Conservation (phyloP, 2,113 vertebrate species). For the Illadopsis cleaveri region DNA sequence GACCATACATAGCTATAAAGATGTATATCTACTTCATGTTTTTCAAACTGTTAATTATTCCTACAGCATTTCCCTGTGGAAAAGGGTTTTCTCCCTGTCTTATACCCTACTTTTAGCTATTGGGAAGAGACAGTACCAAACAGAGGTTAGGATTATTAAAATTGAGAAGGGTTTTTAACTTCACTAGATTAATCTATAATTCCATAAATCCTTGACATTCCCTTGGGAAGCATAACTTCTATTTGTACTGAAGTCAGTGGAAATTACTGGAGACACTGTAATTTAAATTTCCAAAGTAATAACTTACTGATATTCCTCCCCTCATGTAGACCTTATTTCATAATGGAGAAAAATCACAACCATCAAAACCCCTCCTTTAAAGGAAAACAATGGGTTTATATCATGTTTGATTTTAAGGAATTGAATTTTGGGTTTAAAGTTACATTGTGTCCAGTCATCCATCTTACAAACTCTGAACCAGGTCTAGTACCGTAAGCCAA, state of each 20-base stretch:
- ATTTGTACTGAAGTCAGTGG: not conserved
- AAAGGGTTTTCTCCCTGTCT: not conserved
- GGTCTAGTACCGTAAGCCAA: not conserved
- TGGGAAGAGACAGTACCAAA: not conserved
- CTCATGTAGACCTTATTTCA: not conserved
- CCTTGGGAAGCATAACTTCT: not conserved
- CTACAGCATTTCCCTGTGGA: not conserved
- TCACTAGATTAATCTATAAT: not conserved
- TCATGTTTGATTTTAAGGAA: not conserved
- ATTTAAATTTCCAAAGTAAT: not conserved
- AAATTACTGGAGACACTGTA: not conserved
- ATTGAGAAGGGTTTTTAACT: not conserved
- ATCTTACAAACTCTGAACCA: not conserved
- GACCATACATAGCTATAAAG: not conserved
- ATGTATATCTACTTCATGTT: not conserved
- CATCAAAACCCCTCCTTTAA: not conserved
- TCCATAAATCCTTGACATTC: not conserved
- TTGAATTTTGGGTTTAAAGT: not conserved
- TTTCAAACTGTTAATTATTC: not conserved
- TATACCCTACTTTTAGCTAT: not conserved
- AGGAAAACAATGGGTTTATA: not conserved
- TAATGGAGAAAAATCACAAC: not conserved
- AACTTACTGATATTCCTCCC: not conserved
- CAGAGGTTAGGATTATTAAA: not conserved
- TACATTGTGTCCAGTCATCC: not conserved